Base-by-base conservation (phyloP, 2,888 invertebrate genomes). In the Watsonalla binaria region DNA sequence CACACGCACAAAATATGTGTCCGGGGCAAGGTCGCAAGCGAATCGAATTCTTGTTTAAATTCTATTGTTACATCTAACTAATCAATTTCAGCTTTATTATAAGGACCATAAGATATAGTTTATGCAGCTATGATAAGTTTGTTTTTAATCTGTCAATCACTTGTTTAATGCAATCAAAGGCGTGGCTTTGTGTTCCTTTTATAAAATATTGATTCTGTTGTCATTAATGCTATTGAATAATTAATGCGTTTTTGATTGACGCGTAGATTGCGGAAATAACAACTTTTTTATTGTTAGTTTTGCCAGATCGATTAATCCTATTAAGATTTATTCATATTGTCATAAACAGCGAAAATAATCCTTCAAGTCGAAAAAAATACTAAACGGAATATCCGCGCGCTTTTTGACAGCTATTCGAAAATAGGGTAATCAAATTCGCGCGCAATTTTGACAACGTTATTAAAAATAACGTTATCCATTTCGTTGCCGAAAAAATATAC, bases 11-110 rank as follows among this genome's bases (percentile, higher is more conserved):
- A 49, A 49, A 49, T 39, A 11, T 37, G 48, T 13, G 14, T 14
- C 14, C 49, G 49, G 8, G 49, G 37, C 37, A 49, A 39, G 49
- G 49, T 49, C 37, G 49, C 49, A 11, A 37, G 49, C 49, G 49
- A 15, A 49, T 49, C 14, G 11, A 49, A 37, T 49, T 48, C 47
- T 13, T 8, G n/a, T 35, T 35, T 48, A 48, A n/a, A 7, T 13
- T 13, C 13, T 48, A n/a, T 37, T 8, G 34, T 48, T 48, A 14
- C n/a, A 34, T 14, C 34, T 35, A 35, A 34, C 6, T 13, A 34
- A 35, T 35, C 34, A 35, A 35, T 47, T 33, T 33, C 33, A 11
- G 47, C 33, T 33, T 33, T 47, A 33, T 11, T 5, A 5, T 14
- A 13, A 14, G 6, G 6, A 5, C 2, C 13, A 47, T 47, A 13